Conservation (phyloP, 2,888 invertebrate species). For the Hymenopus coronatus region DNA sequence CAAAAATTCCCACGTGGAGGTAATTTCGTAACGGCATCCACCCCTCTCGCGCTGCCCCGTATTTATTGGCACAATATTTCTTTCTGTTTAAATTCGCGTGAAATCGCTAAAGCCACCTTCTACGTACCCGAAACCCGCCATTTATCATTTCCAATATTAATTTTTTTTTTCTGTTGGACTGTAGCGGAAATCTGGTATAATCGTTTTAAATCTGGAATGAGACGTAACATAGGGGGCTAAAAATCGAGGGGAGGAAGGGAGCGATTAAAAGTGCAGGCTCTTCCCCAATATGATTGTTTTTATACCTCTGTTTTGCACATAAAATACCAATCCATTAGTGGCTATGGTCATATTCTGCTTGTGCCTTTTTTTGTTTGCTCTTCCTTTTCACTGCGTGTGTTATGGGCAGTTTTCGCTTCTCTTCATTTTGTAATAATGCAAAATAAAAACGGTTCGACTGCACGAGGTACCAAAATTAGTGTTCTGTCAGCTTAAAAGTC, state of each 20-base stretch:
- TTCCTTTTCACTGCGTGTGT: not conserved
- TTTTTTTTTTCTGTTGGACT: not conserved
- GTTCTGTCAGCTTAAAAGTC: not conserved
- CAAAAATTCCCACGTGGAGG: not conserved
- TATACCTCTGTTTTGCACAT: not conserved
- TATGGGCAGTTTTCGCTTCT: not conserved
- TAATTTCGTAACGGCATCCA: not conserved
- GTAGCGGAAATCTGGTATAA: constrained; percentile 6
- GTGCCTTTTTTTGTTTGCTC: not conserved
- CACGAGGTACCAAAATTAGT: not conserved
- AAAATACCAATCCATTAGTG: constrained; percentile 15
- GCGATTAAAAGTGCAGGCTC: constrained; percentile 1
- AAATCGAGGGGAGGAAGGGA: not conserved
- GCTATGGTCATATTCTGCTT: not conserved
- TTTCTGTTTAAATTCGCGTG: constrained; percentile 3
- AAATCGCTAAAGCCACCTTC: not conserved
- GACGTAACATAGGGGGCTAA: not conserved
- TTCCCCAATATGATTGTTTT: not conserved
- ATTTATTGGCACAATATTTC: not conserved
- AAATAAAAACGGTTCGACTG: not conserved
- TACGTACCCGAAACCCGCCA: not conserved
- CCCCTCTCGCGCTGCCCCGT: not conserved
- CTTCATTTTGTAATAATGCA: not conserved
- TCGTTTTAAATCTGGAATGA: not conserved
- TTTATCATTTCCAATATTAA: constrained; percentile 11